Conservation (phyloP, 2,888 invertebrate species). For the Chydorus sphaericus region DNA sequence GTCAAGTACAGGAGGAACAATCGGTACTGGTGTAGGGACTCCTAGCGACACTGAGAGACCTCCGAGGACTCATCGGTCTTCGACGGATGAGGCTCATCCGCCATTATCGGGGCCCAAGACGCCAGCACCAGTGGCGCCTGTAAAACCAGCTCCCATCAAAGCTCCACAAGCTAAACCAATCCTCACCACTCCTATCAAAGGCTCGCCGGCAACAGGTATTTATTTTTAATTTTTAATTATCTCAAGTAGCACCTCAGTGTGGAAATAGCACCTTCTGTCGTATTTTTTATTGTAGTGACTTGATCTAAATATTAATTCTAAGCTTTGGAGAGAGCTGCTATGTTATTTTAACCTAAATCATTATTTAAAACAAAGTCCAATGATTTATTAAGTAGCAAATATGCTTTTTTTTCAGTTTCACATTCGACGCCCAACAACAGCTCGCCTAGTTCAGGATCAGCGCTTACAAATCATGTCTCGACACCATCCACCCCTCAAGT, state of each 20-base stretch:
- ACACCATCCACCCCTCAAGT: conserved; percentile 3
- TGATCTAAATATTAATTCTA: no score
- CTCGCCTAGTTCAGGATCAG: conserved; percentile 31
- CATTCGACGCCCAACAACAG: conserved; percentile 33
- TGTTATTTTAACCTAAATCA: no score
- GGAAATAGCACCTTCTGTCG: no score
- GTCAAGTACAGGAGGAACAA: neutral
- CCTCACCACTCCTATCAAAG: conserved; percentile 20
- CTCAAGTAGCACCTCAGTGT: no score
- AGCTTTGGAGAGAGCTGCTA: no score
- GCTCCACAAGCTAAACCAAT: conserved; percentile 24
- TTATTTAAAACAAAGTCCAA: no score
- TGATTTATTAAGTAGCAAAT: no score
- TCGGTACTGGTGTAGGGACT: neutral
- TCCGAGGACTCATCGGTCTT: conserved; percentile 2
- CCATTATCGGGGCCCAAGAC: conserved; percentile 1
- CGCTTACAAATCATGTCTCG: conserved; percentile 20
- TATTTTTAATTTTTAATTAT: neutral
- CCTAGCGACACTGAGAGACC: neutral
- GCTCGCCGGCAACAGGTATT: conserved; percentile 1
- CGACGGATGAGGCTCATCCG: conserved; percentile 4
- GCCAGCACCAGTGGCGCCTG: conserved; percentile 39
- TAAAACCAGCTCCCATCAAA: conserved; percentile 68
- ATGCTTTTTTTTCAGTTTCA: conserved; percentile 19
- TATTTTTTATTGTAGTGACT: no score